Base-by-base conservation (phyloP, 1,140 invertebrate species). In the Scylla paramamosain region DNA sequence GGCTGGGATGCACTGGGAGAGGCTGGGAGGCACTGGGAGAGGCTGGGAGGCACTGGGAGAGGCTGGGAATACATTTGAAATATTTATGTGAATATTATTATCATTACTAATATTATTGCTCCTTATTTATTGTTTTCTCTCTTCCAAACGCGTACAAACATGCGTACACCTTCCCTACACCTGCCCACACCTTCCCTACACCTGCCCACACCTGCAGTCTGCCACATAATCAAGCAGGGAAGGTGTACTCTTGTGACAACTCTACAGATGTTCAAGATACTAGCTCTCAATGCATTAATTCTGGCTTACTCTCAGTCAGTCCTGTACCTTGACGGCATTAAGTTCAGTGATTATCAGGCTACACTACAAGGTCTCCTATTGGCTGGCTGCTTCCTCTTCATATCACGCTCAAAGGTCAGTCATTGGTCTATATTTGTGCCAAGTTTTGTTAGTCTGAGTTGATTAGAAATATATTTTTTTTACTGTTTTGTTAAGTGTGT, bases 241-340 rank as follows among this genome's bases (percentile, higher is more conserved):
- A 98, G 99, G 59, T 99, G 99, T 97, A 99, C 99, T 0, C 97
- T 99, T 77, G 99, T 99, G 0, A 99, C 99, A 0, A 99, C 99
- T 0, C 97, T 99, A 82, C 99, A 99, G 97, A 99, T 99, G 99
- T 99, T 99, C 97, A 99, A 99, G 97, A 99, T 99, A 96, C 97
- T 99, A 67, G 99, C 99, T 0, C 97, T 99, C n/a, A 99, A 99
- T 97, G 99, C 99, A 0, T 97, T 99, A 0, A 99, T 99, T 94
- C 97, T 99, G 82, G 99, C 99, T 0, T 99, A 99, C 97, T 99
- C 99, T 97, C 99, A 99, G 97, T 99, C 99, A 39, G 99, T 99
- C 12, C 97, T 99, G 0, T 99, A 99, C 97, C 97, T 99, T 95
- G 99, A 99, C 97, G 99, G 99, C 39, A 99, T 99, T 91, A 99